Conservation (phyloP, 2,113 vertebrate species). For the Ceyx cyanopectus region DNA sequence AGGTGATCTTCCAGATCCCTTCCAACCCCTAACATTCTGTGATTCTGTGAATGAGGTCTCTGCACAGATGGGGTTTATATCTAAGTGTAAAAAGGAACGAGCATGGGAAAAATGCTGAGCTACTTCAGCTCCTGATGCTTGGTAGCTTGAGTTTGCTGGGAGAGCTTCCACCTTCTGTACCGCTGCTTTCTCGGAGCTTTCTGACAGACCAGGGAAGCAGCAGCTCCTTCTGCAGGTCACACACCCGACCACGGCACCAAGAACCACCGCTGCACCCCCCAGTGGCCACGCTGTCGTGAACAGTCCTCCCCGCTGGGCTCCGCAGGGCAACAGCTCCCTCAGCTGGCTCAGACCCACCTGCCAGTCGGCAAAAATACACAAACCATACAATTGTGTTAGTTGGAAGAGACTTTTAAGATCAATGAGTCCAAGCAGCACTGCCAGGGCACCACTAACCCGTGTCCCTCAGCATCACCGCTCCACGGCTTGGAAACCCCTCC, state of each 20-base stretch:
- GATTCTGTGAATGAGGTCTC: neutral
- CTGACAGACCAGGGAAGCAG: neutral
- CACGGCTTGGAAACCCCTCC: too few relatives aligned
- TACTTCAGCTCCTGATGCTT: neutral
- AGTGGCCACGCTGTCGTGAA: neutral
- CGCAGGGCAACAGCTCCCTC: neutral
- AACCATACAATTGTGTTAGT: too few relatives aligned
- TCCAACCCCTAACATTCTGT: too few relatives aligned
- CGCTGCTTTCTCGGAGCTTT: neutral
- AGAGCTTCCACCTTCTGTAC: neutral
- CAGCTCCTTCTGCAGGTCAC: neutral
- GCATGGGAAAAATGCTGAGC: neutral
- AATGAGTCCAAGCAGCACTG: too few relatives aligned
- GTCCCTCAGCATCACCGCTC: too few relatives aligned
- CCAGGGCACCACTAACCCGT: too few relatives aligned
- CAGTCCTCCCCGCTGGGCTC: neutral
- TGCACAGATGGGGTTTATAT: neutral
- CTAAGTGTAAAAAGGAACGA: neutral
- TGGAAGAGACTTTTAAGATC: too few relatives aligned
- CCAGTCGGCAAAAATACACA: too few relatives aligned
- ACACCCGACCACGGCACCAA: neutral
- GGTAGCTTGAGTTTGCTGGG: neutral
- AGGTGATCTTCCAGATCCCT: too few relatives aligned
- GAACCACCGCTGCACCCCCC: neutral
- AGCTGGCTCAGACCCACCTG: too few relatives aligned